Percentiles rank a stretch among this genome's conserved stretches.
phyloP scores from a whole-genome alignment of 2,113 vertebrate genomes.

The Sphaerodactylus townsendi region DNA sequence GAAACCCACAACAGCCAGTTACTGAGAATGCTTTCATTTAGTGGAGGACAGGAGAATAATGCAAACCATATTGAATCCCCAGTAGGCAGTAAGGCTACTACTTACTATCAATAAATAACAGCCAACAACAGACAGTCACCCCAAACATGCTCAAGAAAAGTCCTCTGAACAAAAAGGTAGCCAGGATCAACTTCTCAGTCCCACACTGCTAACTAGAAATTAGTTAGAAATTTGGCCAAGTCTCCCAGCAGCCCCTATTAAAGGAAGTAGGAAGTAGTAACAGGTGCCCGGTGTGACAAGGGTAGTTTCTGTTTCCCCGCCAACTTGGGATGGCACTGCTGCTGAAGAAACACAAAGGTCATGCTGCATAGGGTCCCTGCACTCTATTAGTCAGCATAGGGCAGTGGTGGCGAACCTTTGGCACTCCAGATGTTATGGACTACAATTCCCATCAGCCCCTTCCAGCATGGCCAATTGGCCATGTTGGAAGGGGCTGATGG shows the following conservation, averaged over 20 bases:
- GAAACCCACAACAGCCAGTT: too few species aligned
- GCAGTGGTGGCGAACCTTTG: too few species aligned
- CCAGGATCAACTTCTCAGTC: not conserved
- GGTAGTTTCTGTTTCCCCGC: not conserved
- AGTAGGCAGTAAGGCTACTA: too few species aligned
- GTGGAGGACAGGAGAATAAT: too few species aligned
- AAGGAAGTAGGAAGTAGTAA: not conserved
- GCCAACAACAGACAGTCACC: slow-evolving; percentile 28
- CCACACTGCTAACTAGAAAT: not conserved
- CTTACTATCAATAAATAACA: slow-evolving; percentile 20
- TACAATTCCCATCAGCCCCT: too few species aligned
- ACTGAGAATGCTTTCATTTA: not conserved
- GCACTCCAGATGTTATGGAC: too few species aligned
- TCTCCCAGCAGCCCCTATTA: not conserved
- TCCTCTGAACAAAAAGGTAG: not conserved
- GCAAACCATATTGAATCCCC: too few species aligned
- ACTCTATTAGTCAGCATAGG: not conserved
- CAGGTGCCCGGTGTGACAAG: not conserved
- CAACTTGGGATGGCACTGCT: not conserved
- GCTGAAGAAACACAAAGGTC: not conserved
- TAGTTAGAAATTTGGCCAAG: too few species aligned
- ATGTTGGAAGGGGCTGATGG: too few species aligned
- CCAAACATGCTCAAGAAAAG: fast-evolving
- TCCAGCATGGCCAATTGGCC: too few species aligned
- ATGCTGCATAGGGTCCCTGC: too few species aligned